Conservation (phyloP, 2,888 invertebrate genomes). For the Cyclophora albipunctata region DNA sequence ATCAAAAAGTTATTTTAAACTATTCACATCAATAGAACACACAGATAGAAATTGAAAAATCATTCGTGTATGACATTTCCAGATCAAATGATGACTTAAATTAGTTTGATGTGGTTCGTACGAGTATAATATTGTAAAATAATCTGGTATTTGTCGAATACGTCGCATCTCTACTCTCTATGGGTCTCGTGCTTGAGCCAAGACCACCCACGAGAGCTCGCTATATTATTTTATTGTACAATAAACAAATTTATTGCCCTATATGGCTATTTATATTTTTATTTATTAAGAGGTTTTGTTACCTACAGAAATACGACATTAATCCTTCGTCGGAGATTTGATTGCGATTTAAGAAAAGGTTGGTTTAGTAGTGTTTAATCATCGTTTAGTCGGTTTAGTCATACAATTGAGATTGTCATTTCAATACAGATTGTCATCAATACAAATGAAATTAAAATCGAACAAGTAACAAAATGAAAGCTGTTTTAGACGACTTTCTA, state of each 20-base stretch:
- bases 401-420: too few species aligned
- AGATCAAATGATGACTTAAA: not conserved
- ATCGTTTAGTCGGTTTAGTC: too few species aligned
- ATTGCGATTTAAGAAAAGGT: slow-evolving; percentile 2
- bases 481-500: too few species aligned
- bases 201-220: slow-evolving; percentile 68
- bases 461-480: too few species aligned
- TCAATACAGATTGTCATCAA: too few species aligned
- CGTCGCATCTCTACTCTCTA: slow-evolving; percentile 46
- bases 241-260: slow-evolving; percentile 74
- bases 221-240: slow-evolving; percentile 74
- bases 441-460: too few species aligned
- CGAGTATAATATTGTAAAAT: not conserved
- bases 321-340: slow-evolving; percentile 39
- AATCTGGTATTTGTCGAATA: slow-evolving; percentile 9
- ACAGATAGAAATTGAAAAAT: too few species aligned
- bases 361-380: too few species aligned
- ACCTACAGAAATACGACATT: slow-evolving; percentile 36
- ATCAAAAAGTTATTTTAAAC: too few species aligned
- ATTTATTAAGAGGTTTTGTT: slow-evolving; percentile 67
- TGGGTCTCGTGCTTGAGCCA: slow-evolving; percentile 52
- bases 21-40: too few species aligned
- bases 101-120: not conserved
- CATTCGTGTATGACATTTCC: not conserved
- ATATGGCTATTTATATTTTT: slow-evolving; percentile 72